Percentiles rank a stretch among this genome's conserved stretches.
Conservation (phyloP, 2,888 invertebrate species). For the Eupithecia centaureata region DNA sequence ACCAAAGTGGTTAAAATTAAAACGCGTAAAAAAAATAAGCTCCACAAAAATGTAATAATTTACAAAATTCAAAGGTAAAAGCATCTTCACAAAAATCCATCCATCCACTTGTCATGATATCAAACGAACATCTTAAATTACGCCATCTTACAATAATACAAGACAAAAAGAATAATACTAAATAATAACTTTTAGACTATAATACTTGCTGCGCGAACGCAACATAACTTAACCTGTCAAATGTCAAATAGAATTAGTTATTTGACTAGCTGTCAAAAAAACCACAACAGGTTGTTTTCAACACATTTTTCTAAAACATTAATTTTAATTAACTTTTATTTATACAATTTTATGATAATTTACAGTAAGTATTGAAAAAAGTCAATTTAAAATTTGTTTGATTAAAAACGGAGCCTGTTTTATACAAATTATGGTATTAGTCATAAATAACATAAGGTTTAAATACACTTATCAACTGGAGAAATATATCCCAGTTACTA, state of each 20-base stretch:
- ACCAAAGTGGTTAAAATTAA: constrained; percentile 56
- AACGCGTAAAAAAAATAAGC: constrained; percentile 64
- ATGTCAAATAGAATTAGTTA: constrained; percentile 65
- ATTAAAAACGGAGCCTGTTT: constrained; percentile 16
- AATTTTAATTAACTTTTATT: constrained; percentile 38
- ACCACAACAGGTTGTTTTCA: constrained; percentile 49
- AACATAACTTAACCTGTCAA: constrained; percentile 59
- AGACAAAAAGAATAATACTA: constrained; percentile 73
- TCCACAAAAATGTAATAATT: constrained; percentile 65
- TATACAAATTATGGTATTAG: background rate
- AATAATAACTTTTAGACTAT: constrained; percentile 62
- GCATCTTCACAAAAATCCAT: constrained; percentile 67
- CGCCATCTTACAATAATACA: constrained; percentile 76
- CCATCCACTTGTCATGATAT: constrained; percentile 79
- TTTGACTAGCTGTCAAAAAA: constrained; percentile 78
- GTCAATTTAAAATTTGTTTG: background rate
- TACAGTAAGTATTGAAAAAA: constrained; percentile 33
- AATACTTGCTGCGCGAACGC: constrained; percentile 63
- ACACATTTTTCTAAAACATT: constrained; percentile 40
- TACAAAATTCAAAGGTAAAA: constrained; percentile 62
- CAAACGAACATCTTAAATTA: constrained; percentile 78
- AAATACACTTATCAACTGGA: background rate
- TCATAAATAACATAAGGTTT: too few relatives aligned
- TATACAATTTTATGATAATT: constrained; percentile 35
- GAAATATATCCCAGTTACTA: background rate